Conservation (phyloP, 2,888 invertebrate genomes). For the Cantharis lateralis region DNA sequence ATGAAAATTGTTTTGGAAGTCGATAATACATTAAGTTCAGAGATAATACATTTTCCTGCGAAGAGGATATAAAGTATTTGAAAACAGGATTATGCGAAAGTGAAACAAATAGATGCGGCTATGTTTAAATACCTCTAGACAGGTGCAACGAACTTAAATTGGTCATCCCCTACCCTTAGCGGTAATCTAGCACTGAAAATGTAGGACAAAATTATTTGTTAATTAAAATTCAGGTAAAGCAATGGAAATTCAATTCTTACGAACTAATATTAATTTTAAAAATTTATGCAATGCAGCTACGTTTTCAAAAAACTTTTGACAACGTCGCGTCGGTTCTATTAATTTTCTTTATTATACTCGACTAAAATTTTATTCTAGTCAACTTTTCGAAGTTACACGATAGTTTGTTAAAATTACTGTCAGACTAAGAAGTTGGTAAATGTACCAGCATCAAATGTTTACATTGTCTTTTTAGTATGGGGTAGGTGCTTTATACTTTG, state of each 20-base stretch:
- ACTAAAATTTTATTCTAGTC: conserved; percentile 14
- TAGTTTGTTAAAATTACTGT: conserved; percentile 28
- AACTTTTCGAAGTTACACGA: conserved; percentile 16
- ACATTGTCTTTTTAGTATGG: conserved; percentile 12
- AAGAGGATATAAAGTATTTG: background rate
- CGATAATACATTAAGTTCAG: background rate
- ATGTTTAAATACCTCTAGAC: background rate
- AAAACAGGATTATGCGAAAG: background rate
- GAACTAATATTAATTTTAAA: background rate
- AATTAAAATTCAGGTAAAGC: background rate
- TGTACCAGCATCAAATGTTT: conserved; percentile 24
- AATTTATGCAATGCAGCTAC: background rate
- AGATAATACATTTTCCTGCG: background rate
- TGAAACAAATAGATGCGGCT: background rate
- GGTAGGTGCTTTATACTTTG: background rate
- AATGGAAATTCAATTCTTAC: background rate
- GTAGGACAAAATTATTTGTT: background rate
- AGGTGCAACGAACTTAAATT: background rate
- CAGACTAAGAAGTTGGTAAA: conserved; percentile 18
- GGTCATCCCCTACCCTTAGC: background rate
- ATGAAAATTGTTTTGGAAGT: background rate
- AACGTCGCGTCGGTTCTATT: conserved; percentile 3
- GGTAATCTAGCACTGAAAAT: background rate
- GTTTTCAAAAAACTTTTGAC: conserved; percentile 11
- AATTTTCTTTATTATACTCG: conserved; percentile 19